phyloP scores from a whole-genome alignment of 1,140 invertebrate genomes.

The Battus philenor region DNA sequence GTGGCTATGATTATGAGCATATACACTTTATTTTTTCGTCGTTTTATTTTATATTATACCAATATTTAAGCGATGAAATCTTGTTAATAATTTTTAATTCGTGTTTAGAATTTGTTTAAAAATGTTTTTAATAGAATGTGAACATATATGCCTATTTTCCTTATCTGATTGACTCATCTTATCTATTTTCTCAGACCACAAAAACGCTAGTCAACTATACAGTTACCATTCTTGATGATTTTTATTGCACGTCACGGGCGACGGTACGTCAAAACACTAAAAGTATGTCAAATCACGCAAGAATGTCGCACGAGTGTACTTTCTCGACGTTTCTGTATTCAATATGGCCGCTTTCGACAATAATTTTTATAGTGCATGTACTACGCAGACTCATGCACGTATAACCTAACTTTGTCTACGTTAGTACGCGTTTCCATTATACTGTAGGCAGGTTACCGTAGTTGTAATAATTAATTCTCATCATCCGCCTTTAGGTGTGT shows the following conservation, averaged over 20 bases:
- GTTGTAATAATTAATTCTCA: neutral
- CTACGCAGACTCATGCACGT: conserved; percentile 23
- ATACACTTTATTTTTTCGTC: no score
- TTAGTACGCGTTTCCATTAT: conserved; percentile 30
- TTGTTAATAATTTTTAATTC: no score
- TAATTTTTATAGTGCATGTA: conserved; percentile 42
- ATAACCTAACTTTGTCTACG: conserved; percentile 29
- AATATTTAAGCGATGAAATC: no score
- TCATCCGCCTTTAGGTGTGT: neutral
- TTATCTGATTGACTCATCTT: conserved; percentile 9
- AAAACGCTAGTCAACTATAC: conserved; percentile 8
- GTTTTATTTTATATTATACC: no score
- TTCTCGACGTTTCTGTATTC: conserved; percentile 24
- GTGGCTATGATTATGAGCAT: no score
- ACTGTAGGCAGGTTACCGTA: neutral
- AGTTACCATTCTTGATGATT: conserved; percentile 5
- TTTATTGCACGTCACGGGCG: conserved; percentile 17
- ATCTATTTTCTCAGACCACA: conserved; percentile 2
- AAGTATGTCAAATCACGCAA: conserved; percentile 21
- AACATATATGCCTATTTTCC: no score
- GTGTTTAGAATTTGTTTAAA: no score
- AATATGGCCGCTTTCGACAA: conserved; percentile 34
- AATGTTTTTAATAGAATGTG: no score
- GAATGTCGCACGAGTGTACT: conserved; percentile 17
- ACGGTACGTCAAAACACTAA: conserved; percentile 18